Base-by-base conservation (phyloP, 2,113 vertebrate species). In the Cynoglossus semilaevis region DNA sequence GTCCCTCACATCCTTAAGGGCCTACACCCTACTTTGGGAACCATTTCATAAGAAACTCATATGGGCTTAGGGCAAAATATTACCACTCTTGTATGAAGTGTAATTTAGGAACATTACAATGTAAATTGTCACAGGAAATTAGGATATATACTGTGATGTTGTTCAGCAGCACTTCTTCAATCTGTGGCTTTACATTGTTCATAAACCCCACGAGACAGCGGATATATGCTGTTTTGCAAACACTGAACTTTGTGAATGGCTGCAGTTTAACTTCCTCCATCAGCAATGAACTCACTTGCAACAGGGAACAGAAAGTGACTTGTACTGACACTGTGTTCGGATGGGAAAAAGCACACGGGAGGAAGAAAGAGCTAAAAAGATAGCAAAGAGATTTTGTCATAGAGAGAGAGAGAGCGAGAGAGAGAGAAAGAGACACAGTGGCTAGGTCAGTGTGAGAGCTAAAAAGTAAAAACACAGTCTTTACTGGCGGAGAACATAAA, bases 251-350 rank as follows among this genome's bases (percentile, higher is more conserved):
- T 53, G 36, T 82, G 70, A 83, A 76, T 77, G 42, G 22, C 22
- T 29, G 22, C 22, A 29, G 22, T 29, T 67, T 70, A 80, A 77
- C 69, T 76, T 80, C 71, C 70, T 43, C 43, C 78, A 76, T 75
- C 74, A 79, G 77, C 81, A 81, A 61, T 76, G 77, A 77, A 81
- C 75, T 56, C 67, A 81, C 75, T 74, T 35, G 73, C 76, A 68
- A 77, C 58, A 36, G 79, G 75, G 81, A 73, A 67, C 59, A 63
- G 47, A 80, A 73, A 76, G 70, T 56, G 69, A 70, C 68, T 77
- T 64, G 57, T 77, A 70, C 76, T 15, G 43, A 56, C 58, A 57
- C 56, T 55, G 44, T 19, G 52, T 58, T 78, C 64, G 84, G 84
- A 63, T 63, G 64, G 49, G 62, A 61, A 54, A 51, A 53, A 47